These are phyloP conservation scores for Columba janthina DNA, from an alignment of 2,113 vertebrate species.

Conservation along the genomic window DNA sequence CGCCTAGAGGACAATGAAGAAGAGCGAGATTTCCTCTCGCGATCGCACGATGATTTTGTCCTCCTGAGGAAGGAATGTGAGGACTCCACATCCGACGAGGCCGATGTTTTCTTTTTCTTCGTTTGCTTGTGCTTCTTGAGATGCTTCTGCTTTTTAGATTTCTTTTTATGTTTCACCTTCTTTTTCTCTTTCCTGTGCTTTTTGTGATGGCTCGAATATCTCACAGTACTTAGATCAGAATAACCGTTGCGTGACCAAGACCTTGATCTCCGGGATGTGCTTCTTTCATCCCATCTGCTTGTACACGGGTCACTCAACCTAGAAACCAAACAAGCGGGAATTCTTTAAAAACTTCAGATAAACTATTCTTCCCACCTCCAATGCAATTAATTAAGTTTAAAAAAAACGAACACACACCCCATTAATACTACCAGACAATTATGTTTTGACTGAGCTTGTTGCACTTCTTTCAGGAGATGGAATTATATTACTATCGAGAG, in stretches of 20 bases:
- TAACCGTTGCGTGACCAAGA: conserved; percentile 86
- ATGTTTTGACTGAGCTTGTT: background rate
- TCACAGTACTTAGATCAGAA: conserved; percentile 78
- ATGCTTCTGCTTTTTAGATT: conserved; percentile 90
- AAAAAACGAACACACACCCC: background rate
- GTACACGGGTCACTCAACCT: conserved; percentile 85
- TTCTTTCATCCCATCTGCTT: conserved; percentile 90
- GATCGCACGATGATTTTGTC: conserved; percentile 69
- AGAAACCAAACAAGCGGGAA: conserved; percentile 21
- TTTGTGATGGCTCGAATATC: conserved; percentile 76
- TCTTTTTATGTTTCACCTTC: conserved; percentile 91
- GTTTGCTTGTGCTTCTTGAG: conserved; percentile 86
- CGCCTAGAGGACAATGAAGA: conserved; percentile 74
- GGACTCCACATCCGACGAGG: conserved; percentile 74
- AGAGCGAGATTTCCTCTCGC: conserved; percentile 76
- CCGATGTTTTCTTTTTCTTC: conserved; percentile 72
- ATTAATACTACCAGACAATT: background rate
- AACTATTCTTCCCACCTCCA: background rate
- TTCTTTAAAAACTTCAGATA: background rate
- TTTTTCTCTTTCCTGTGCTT: conserved; percentile 87
- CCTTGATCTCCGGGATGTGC: conserved; percentile 85
- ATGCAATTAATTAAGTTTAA: background rate
- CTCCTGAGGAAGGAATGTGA: conserved; percentile 76
- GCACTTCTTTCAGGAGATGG: fast-evolving
- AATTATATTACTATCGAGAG: background rate